These are phyloP conservation scores for Carapus acus DNA, from an alignment of 2,797 vertebrate genomes.

Conservation along the genomic window DNA sequence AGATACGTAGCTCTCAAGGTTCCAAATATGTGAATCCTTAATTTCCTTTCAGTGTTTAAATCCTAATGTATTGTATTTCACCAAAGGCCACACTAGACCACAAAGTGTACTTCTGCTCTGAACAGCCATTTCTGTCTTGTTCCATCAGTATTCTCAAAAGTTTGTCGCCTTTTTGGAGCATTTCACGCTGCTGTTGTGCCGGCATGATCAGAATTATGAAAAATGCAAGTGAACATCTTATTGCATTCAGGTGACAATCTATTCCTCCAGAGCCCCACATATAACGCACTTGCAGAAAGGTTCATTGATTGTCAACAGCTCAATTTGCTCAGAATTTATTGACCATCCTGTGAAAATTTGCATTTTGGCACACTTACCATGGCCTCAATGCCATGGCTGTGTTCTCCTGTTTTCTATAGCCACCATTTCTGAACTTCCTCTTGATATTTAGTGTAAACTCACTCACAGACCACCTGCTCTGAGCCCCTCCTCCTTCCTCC, in stretches of 20 bases:
- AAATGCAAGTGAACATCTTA: too few species aligned
- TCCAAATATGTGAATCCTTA: slow-evolving; percentile 57
- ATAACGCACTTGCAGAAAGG: too few species aligned
- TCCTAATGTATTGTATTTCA: not conserved
- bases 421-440: not conserved
- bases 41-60: not conserved
- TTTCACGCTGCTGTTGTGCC: too few species aligned
- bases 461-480: not conserved
- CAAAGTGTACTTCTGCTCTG: not conserved
- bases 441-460: not conserved
- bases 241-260: too few species aligned
- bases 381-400: not conserved
- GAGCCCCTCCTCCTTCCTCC: slow-evolving; percentile 1
- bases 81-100: not conserved
- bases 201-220: too few species aligned
- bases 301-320: too few species aligned
- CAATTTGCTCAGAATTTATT: not conserved
- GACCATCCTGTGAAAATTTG: not conserved
- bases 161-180: too few species aligned
- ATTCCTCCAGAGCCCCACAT: too few species aligned
- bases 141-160: too few species aligned
- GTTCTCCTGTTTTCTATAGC: not conserved
- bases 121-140: not conserved
- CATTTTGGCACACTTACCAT: not conserved
- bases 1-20: slow-evolving; percentile 28